Conservation (phyloP, 2,797 vertebrate species). For the Darevskia mixta region DNA sequence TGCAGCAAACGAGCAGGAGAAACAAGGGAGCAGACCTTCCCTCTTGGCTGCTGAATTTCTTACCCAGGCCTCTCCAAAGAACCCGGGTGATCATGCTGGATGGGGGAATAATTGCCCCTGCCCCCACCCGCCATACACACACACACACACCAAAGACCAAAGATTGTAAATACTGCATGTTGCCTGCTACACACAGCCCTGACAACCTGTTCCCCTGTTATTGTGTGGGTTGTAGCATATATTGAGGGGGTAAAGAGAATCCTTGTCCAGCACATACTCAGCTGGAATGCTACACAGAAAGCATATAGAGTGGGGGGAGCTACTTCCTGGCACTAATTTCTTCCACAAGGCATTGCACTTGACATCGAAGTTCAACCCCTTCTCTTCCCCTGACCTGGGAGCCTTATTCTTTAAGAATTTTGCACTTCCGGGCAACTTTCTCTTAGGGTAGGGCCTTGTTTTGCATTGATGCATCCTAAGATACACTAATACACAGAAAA, state of each 20-base stretch:
- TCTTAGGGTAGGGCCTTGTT: not conserved
- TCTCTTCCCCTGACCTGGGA: not conserved
- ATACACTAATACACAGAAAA: slow-evolving; percentile 12
- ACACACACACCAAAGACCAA: slow-evolving; percentile 70
- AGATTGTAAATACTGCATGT: slow-evolving; percentile 75
- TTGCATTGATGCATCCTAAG: slow-evolving; percentile 26
- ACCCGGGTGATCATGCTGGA: not conserved
- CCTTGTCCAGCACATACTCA: rapidly evolving
- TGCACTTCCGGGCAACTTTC: not conserved
- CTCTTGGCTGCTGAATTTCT: not conserved
- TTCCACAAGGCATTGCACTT: slow-evolving; percentile 7
- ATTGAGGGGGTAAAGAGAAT: slow-evolving; percentile 40
- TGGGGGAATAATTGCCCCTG: not conserved
- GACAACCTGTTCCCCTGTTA: slow-evolving; percentile 16
- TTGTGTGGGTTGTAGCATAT: slow-evolving; percentile 14
- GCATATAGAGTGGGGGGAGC: not conserved
- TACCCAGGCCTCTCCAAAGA: slow-evolving; percentile 39
- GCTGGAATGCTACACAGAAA: not conserved
- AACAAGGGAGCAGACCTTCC: not conserved
- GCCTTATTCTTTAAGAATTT: not conserved
- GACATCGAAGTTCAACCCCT: not conserved
- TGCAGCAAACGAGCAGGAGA: not conserved
- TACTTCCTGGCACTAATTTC: slow-evolving; percentile 21
- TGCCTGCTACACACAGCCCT: slow-evolving; percentile 56
- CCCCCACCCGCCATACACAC: slow-evolving; percentile 47